phyloP scores from a whole-genome alignment of 1,140 invertebrate species.

The Drepana arcuata region DNA sequence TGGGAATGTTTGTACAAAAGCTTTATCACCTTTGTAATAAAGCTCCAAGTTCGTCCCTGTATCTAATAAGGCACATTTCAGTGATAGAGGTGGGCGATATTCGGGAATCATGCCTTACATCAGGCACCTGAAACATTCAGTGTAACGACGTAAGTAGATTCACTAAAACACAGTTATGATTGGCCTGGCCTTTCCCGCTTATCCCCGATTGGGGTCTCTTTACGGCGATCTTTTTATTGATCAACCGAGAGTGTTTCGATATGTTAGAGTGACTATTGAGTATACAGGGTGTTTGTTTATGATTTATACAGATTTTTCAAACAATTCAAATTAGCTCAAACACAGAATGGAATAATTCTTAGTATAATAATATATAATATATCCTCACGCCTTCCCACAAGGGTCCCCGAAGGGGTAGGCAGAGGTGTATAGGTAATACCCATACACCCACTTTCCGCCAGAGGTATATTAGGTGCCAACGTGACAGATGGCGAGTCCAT shows the following conservation, averaged over 20 bases:
- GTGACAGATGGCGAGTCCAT: too few relatives aligned
- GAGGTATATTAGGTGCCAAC: too few relatives aligned
- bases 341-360: constrained; percentile 2
- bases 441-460: too few relatives aligned
- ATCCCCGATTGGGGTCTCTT: constrained; percentile 9
- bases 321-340: background rate
- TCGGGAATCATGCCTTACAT: constrained; percentile 24
- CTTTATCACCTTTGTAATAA: background rate
- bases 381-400: too few relatives aligned
- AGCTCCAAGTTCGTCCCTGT: constrained; percentile 22
- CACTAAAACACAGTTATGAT: constrained; percentile 34
- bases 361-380: too few relatives aligned
- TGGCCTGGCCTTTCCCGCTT: constrained; percentile 16
- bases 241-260: constrained; percentile 12
- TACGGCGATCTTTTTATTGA: too few relatives aligned
- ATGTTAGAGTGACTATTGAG: too few relatives aligned
- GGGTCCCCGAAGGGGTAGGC: too few relatives aligned
- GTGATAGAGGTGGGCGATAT: constrained; percentile 24
- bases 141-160: constrained; percentile 19
- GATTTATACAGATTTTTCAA: too few relatives aligned
- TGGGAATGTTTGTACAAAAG: background rate
- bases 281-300: too few relatives aligned
- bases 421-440: too few relatives aligned
- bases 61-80: constrained; percentile 26
- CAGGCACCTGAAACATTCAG: constrained; percentile 29